These are phyloP conservation scores for Dipodomys stephensi DNA, from an alignment of 2,113 vertebrate species.

Conservation along the genomic window DNA sequence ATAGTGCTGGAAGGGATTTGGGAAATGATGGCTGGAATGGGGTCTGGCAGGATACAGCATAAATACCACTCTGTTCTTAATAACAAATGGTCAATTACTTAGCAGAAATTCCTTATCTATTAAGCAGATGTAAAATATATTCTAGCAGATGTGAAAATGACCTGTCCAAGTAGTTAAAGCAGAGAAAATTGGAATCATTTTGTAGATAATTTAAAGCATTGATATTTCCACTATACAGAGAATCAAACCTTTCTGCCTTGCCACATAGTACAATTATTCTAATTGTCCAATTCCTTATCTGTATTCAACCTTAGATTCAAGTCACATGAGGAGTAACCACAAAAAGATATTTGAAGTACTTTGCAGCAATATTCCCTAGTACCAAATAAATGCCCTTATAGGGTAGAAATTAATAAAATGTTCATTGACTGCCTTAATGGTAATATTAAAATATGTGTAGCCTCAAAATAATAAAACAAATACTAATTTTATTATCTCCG, in stretches of 20 bases:
- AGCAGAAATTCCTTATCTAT: background rate
- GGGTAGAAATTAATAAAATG: constrained; percentile 20
- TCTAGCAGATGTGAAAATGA: background rate
- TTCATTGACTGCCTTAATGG: background rate
- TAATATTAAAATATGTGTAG: background rate
- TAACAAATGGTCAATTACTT: background rate
- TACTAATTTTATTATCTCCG: background rate
- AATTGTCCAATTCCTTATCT: background rate
- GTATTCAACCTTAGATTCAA: background rate
- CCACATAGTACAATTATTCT: background rate
- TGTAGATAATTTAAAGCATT: constrained; percentile 13
- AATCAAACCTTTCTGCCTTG: background rate
- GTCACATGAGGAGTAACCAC: background rate
- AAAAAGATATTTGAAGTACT: background rate
- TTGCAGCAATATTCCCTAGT: background rate
- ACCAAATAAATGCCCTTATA: background rate
- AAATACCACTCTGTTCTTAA: too few species aligned
- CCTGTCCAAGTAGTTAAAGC: background rate
- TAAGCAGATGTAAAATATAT: background rate
- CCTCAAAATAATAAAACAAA: background rate
- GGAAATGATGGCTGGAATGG: background rate
- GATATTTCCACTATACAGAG: constrained; percentile 5
- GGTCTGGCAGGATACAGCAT: too few species aligned
- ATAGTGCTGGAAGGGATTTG: background rate
- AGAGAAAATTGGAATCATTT: background rate